Conservation (phyloP, 2,113 vertebrate genomes). For the Suricata suricatta region DNA sequence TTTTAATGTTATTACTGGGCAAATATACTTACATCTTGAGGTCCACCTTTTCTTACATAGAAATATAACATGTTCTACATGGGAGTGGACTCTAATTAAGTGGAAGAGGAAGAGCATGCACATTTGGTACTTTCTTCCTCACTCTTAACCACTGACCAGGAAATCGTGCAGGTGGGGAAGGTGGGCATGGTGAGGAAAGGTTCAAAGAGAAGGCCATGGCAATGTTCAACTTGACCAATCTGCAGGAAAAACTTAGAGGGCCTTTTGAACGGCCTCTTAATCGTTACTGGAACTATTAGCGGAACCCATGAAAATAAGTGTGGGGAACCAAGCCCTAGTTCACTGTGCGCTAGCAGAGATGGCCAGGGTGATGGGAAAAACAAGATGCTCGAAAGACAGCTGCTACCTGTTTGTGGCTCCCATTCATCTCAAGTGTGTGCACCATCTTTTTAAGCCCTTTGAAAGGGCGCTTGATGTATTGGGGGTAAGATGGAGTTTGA, state of each 20-base stretch:
- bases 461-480: slow-evolving; percentile 1
- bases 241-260: not conserved
- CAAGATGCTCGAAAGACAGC: slow-evolving; percentile 60
- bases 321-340: not conserved
- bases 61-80: not conserved
- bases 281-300: not conserved
- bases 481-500: slow-evolving; percentile 59
- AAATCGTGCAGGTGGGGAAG: not conserved
- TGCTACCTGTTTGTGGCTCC: slow-evolving; percentile 43
- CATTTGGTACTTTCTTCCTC: not conserved
- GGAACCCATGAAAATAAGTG: slow-evolving; percentile 50
- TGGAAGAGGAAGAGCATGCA: not conserved
- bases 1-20: not conserved
- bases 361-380: slow-evolving; percentile 20
- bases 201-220: not conserved
- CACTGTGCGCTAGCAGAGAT: not conserved
- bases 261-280: slow-evolving; percentile 38
- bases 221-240: not conserved
- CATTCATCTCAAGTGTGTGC: slow-evolving; percentile 42
- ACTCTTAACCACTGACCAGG: not conserved
- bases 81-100: not conserved
- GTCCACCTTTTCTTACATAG: not conserved
- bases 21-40: not conserved
- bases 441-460: slow-evolving; percentile 35
- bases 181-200: not conserved